A percentile compares a stretch with the other conserved stretches of the same genome.
Evolutionary conservation across 2,797 vertebrate species (phyloP).

Genomic region (Anguilla marmorata): DNA sequence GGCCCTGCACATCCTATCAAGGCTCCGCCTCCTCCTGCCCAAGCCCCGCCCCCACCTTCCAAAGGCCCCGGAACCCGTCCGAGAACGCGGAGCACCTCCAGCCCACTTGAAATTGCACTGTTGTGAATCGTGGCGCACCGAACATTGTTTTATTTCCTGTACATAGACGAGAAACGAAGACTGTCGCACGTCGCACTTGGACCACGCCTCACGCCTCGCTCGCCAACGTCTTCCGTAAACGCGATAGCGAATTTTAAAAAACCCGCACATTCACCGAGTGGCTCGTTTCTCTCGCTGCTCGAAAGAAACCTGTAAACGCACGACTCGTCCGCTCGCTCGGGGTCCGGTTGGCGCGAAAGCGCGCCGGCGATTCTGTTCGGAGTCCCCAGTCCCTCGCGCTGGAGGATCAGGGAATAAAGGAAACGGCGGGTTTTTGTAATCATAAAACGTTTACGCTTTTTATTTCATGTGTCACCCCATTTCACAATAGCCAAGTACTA

Average conservation of each 20-base stretch:
- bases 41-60: slow-evolving; percentile 26
- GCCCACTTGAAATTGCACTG: slow-evolving; percentile 71
- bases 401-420: not conserved
- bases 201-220: not conserved
- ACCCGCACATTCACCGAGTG: not conserved
- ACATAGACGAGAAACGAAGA: slow-evolving; percentile 58
- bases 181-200: not conserved
- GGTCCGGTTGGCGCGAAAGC: not conserved
- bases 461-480: not conserved
- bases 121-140: slow-evolving; percentile 70
- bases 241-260: not conserved
- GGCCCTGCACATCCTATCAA: slow-evolving; percentile 28
- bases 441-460: not conserved
- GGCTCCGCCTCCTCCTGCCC: slow-evolving; percentile 36
- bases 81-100: slow-evolving; percentile 39
- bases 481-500: not conserved
- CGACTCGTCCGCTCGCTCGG: not conserved
- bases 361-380: not conserved
- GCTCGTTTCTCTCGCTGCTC: too few relatives aligned
- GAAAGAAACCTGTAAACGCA: not conserved
- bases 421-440: not conserved
- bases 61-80: not conserved
- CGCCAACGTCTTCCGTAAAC: not conserved
- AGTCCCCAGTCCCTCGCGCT: not conserved
- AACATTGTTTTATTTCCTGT: slow-evolving; percentile 75